Conservation (phyloP, 2,113 vertebrate species). For the Octodon degus region DNA sequence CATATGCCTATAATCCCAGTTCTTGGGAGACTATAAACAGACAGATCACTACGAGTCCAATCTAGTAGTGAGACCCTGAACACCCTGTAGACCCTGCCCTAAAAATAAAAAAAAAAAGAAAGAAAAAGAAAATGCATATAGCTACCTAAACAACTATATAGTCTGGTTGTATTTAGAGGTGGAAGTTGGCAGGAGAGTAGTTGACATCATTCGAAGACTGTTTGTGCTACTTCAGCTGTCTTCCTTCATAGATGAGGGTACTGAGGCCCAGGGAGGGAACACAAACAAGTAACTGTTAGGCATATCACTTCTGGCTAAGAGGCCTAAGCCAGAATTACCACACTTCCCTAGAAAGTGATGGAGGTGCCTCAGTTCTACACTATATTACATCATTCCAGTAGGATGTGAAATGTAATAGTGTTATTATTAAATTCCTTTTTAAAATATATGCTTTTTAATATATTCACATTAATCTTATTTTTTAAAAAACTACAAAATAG, state of each 20-base stretch:
- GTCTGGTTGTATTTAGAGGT: too few species aligned
- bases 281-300: background rate
- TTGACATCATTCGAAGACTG: background rate
- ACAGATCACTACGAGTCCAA: too few species aligned
- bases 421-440: background rate
- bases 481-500: too few species aligned
- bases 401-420: background rate
- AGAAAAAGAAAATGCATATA: background rate
- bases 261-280: background rate
- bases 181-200: background rate
- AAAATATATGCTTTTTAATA: background rate
- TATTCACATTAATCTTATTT: too few species aligned
- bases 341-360: background rate
- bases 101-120: too few species aligned
- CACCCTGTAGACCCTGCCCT: too few species aligned
- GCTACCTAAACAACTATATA: background rate
- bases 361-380: background rate
- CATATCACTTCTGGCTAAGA: background rate
- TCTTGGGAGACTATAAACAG: too few species aligned
- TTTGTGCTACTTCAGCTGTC: background rate
- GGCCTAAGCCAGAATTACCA: background rate
- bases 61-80: too few species aligned
- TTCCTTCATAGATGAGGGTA: background rate
- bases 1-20: too few species aligned
- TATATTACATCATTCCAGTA: background rate